These are phyloP conservation scores for Cerastoderma edule DNA, from an alignment of 2,888 invertebrate species.

Conservation along the genomic window DNA sequence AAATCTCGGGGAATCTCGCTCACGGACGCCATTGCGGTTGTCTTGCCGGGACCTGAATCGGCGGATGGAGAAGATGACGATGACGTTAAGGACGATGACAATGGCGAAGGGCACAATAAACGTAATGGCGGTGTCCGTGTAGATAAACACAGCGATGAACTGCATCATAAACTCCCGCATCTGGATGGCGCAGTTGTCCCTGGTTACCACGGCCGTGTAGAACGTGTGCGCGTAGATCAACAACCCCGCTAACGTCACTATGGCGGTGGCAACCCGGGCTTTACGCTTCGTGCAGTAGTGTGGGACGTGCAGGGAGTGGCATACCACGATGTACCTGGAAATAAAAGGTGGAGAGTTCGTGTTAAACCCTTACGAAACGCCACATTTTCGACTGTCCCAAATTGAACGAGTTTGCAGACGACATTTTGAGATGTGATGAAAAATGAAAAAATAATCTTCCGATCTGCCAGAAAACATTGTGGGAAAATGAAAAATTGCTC, in stretches of 20 bases:
- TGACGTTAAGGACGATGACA: constrained; percentile 68
- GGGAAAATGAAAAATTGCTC: no score
- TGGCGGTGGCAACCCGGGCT: constrained; percentile 60
- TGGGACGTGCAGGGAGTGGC: constrained; percentile 88
- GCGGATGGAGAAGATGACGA: constrained; percentile 41
- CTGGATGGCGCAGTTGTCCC: constrained; percentile 39
- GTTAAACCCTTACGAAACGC: no score
- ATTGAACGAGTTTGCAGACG: no score
- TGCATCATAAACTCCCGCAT: constrained; percentile 52
- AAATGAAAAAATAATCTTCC: no score
- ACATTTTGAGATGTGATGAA: no score
- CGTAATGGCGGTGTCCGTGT: constrained; percentile 68
- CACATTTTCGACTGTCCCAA: no score
- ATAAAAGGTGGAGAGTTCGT: background rate
- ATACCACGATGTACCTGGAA: constrained; percentile 90
- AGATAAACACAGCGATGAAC: constrained; percentile 64
- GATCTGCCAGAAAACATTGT: no score
- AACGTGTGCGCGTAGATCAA: constrained; percentile 71
- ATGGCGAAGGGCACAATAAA: constrained; percentile 70
- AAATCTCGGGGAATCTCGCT: constrained; percentile 15
- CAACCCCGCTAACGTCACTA: constrained; percentile 55
- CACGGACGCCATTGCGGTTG: constrained; percentile 21
- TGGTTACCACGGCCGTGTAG: constrained; percentile 62
- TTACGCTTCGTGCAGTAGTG: constrained; percentile 67
- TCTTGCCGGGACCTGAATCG: constrained; percentile 35